Percentiles rank a stretch among this genome's conserved stretches.
Conservation (phyloP, 2,113 vertebrate genomes). For the Lucifuga dentata region DNA sequence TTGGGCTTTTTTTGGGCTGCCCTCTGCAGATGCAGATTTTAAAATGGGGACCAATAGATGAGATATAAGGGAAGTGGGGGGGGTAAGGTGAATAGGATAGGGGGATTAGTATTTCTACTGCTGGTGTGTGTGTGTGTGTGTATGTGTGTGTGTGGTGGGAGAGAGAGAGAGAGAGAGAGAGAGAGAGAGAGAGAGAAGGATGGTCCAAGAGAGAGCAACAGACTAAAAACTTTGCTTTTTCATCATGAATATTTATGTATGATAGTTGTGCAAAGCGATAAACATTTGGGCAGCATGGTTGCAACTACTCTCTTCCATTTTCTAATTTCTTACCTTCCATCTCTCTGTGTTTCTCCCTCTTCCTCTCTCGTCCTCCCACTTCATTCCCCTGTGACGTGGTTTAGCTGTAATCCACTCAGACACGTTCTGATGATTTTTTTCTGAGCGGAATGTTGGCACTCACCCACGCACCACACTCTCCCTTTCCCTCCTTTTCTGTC, state of each 20-base stretch:
- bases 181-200: constrained; percentile 23
- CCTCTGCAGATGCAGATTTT: constrained; percentile 59
- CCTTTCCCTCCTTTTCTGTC: constrained; percentile 22
- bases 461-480: constrained; percentile 49
- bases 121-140: constrained; percentile 20
- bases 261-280: constrained; percentile 51
- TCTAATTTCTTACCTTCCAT: not conserved
- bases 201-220: no score
- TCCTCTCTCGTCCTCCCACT: constrained; percentile 11
- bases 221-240: constrained; percentile 45
- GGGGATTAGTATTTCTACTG: constrained; percentile 65
- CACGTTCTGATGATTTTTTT: constrained; percentile 51
- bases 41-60: constrained; percentile 61
- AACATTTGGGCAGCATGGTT: constrained; percentile 38
- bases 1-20: constrained; percentile 62
- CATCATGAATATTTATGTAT: constrained; percentile 35
- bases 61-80: constrained; percentile 29
- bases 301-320: constrained; percentile 11
- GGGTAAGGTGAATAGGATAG: constrained; percentile 15
- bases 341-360: not conserved
- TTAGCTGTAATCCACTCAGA: constrained; percentile 70
- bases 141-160: constrained; percentile 24
- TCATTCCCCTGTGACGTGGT: constrained; percentile 49
- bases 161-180: constrained; percentile 12
- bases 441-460: constrained; percentile 52